A percentile compares a stretch with the other conserved stretches of the same genome.
These are phyloP conservation scores for Pygocentrus nattereri DNA, from an alignment of 2,797 vertebrate species.

Conservation along the genomic window DNA sequence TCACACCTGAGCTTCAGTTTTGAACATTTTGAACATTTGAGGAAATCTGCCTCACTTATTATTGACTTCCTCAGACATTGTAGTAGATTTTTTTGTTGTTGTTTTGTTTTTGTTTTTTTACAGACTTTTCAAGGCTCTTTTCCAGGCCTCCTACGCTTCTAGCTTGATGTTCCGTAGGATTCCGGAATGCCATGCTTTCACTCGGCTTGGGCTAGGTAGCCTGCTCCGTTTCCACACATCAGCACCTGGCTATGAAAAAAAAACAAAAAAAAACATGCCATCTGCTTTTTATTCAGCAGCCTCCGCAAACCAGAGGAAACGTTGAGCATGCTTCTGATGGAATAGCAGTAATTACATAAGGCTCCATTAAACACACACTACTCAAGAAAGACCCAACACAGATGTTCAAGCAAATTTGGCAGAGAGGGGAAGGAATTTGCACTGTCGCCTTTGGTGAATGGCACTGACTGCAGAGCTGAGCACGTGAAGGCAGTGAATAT, in stretches of 20 bases:
- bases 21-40: neutral
- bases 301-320: constrained; percentile 39
- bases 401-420: constrained; percentile 63
- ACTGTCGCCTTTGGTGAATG: neutral
- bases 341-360: constrained; percentile 67
- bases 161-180: neutral
- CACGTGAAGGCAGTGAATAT: neutral
- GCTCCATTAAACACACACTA: constrained; percentile 62
- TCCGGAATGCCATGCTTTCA: neutral
- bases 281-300: constrained; percentile 60
- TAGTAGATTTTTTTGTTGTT: too few relatives aligned
- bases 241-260: constrained; percentile 52
- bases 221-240: constrained; percentile 3
- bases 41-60: neutral
- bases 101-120: constrained; percentile 7
- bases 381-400: constrained; percentile 60
- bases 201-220: constrained; percentile 27
- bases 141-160: neutral
- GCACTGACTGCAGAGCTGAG: constrained; percentile 15
- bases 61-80: neutral
- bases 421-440: constrained; percentile 15
- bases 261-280: constrained; percentile 2
- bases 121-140: neutral
- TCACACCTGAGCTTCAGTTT: neutral
- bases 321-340: constrained; percentile 41